Percentiles rank a stretch among this genome's conserved stretches.
These are phyloP conservation scores for Scophthalmus maximus DNA, from an alignment of 2,113 vertebrate species.

Conservation along the genomic window DNA sequence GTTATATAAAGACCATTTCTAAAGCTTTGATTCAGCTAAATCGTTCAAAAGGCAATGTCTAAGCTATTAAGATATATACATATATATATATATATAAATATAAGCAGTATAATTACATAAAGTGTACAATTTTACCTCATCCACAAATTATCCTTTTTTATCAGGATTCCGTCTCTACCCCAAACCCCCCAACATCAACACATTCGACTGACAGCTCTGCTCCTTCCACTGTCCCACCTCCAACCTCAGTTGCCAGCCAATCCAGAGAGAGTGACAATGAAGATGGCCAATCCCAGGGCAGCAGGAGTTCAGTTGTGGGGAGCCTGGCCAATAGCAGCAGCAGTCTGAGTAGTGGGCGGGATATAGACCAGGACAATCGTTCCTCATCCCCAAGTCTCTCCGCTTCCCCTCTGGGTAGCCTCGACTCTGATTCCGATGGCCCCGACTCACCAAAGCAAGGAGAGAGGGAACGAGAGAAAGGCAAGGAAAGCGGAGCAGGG, in stretches of 20 bases:
- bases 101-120: slow-evolving; percentile 1
- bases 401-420: slow-evolving; percentile 92
- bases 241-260: slow-evolving; percentile 80
- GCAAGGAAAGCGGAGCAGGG: slow-evolving; percentile 73
- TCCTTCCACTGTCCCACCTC: slow-evolving; percentile 78
- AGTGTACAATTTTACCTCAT: slow-evolving; percentile 35
- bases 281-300: slow-evolving; percentile 86
- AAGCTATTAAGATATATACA: background rate
- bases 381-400: slow-evolving; percentile 95
- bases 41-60: slow-evolving; percentile 14
- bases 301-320: slow-evolving; percentile 90
- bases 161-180: slow-evolving; percentile 78
- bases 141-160: slow-evolving; percentile 51
- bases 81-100: background rate
- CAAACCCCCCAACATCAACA: slow-evolving; percentile 82
- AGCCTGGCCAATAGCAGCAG: slow-evolving; percentile 96
- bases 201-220: slow-evolving; percentile 81
- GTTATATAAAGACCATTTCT: slow-evolving; percentile 60
- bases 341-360: slow-evolving; percentile 93
- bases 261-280: slow-evolving; percentile 86
- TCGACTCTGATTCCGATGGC: slow-evolving; percentile 96
- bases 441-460: slow-evolving; percentile 84
- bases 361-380: slow-evolving; percentile 99
- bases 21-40: slow-evolving; percentile 48
- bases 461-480: slow-evolving; percentile 76